phyloP scores from a whole-genome alignment of 2,797 vertebrate genomes.

The Delichon dasypus region DNA sequence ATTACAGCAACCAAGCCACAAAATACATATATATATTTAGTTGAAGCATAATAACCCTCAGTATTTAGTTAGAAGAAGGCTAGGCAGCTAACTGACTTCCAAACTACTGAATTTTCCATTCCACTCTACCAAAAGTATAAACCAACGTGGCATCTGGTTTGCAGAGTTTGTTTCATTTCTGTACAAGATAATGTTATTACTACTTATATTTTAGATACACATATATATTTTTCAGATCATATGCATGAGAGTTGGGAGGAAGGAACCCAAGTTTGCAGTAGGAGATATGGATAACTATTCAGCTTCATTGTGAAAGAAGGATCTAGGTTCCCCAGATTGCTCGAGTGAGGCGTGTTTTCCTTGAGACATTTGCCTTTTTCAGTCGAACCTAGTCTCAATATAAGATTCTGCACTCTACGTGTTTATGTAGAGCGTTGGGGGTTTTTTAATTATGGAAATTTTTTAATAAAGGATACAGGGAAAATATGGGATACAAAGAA shows the following conservation, averaged over 20 bases:
- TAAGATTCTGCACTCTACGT: background rate
- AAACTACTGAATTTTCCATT: constrained; percentile 62
- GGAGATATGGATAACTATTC: background rate
- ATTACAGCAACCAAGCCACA: constrained; percentile 77
- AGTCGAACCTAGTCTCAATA: background rate
- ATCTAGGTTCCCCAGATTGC: background rate
- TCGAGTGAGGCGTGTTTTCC: background rate
- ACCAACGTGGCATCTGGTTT: background rate
- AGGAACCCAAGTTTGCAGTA: background rate
- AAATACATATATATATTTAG: constrained; percentile 67
- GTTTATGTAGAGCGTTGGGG: background rate
- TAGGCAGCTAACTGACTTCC: constrained; percentile 65
- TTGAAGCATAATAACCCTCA: constrained; percentile 67
- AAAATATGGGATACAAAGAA: constrained; percentile 40
- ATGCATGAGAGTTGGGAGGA: background rate
- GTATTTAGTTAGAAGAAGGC: constrained; percentile 61
- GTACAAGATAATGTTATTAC: background rate
- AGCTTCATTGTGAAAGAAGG: background rate
- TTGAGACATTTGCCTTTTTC: constrained; percentile 19
- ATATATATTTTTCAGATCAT: background rate
- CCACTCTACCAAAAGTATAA: background rate
- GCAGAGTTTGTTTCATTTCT: background rate
- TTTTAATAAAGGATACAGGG: constrained; percentile 37
- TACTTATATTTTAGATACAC: background rate
- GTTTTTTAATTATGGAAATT: constrained; percentile 21